phyloP scores from a whole-genome alignment of 2,113 vertebrate genomes.

The Numenius arquata region DNA sequence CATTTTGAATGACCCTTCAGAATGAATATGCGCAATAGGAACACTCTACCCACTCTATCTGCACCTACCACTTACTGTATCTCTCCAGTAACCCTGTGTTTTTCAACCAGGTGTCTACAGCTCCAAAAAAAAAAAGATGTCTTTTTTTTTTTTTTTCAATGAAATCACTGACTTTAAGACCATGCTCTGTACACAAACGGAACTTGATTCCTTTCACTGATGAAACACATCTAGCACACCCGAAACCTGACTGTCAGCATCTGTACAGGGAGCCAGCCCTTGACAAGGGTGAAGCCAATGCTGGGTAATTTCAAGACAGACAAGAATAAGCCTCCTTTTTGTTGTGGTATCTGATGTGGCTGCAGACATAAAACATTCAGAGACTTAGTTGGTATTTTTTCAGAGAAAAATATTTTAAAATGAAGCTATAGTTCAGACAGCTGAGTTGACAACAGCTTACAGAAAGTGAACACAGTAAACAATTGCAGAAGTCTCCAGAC shows the following conservation, averaged over 20 bases:
- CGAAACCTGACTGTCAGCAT: slow-evolving; percentile 23
- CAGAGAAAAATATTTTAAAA: slow-evolving; percentile 66
- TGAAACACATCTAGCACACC: neutral
- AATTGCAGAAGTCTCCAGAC: slow-evolving; percentile 61
- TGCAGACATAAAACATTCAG: slow-evolving; percentile 45
- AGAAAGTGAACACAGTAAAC: slow-evolving; percentile 56
- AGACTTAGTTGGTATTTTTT: slow-evolving; percentile 11
- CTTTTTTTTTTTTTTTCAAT: neutral
- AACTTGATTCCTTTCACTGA: slow-evolving; percentile 23
- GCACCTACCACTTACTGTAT: neutral
- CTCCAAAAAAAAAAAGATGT: neutral
- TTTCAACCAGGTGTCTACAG: neutral
- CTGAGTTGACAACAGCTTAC: slow-evolving; percentile 64
- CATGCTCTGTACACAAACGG: neutral
- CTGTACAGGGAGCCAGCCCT: neutral
- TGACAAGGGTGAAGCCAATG: slow-evolving; percentile 34
- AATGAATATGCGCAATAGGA: neutral
- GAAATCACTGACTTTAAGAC: slow-evolving; percentile 32
- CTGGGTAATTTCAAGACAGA: slow-evolving; percentile 35
- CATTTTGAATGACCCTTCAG: slow-evolving; percentile 27
- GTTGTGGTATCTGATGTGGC: slow-evolving; percentile 7
- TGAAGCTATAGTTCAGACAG: slow-evolving; percentile 64
- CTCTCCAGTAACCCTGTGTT: neutral
- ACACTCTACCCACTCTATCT: neutral
- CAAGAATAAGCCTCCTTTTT: slow-evolving; percentile 1